A percentile compares a stretch with the other conserved stretches of the same genome.
phyloP scores from a whole-genome alignment of 1,140 invertebrate genomes.

The Amyelois transitella region DNA sequence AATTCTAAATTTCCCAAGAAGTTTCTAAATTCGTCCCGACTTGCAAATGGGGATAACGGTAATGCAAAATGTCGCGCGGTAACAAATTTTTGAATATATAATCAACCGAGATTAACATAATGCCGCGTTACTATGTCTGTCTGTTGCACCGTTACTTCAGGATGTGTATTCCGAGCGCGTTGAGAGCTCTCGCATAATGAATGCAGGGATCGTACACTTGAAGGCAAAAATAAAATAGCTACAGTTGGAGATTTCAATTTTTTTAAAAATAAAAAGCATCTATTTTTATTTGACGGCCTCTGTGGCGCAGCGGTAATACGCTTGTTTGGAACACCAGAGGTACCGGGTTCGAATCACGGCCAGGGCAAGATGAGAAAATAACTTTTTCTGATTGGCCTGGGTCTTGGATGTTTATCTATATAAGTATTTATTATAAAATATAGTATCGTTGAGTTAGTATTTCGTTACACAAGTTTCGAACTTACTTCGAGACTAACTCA shows the following conservation, averaged over 20 bases:
- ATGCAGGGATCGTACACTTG: neutral
- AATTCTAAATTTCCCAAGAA: neutral
- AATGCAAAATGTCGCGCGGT: neutral
- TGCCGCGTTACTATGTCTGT: neutral
- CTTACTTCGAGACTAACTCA: too few species aligned
- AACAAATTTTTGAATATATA: neutral
- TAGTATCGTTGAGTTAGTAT: too few species aligned
- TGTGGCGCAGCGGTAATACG: too few species aligned
- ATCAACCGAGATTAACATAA: neutral
- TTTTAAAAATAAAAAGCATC: neutral
- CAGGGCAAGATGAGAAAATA: too few species aligned
- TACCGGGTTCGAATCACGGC: too few species aligned
- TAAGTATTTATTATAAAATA: too few species aligned
- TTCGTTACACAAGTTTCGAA: too few species aligned
- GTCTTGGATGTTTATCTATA: too few species aligned
- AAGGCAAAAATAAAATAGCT: neutral
- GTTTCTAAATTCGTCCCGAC: neutral
- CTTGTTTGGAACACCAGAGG: too few species aligned
- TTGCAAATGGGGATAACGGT: neutral
- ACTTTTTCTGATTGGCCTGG: too few species aligned
- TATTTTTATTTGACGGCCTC: too few species aligned
- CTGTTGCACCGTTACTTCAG: neutral
- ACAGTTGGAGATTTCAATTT: neutral
- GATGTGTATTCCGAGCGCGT: neutral
- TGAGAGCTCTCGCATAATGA: neutral